Evolutionary conservation across 2,797 vertebrate species (phyloP).

Genomic region (Helarctos malayanus): DNA sequence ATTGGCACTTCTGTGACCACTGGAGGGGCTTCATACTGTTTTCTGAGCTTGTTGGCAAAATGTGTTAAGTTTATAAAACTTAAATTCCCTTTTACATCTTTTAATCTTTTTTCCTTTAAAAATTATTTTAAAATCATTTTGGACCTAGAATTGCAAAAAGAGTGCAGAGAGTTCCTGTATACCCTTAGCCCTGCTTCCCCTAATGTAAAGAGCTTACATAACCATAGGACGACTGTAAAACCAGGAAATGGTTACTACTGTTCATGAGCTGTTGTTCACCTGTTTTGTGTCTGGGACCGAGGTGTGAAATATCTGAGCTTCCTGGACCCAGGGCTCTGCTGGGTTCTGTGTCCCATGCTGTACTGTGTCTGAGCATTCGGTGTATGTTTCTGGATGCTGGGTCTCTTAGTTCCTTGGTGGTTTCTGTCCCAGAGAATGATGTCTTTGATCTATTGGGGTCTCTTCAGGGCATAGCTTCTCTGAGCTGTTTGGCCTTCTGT

Average conservation of each 20-base stretch:
- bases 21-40: slow-evolving; percentile 29
- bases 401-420: slow-evolving; percentile 14
- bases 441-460: neutral
- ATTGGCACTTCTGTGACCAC: slow-evolving; percentile 22
- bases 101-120: slow-evolving; percentile 54
- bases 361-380: slow-evolving; percentile 21
- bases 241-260: neutral
- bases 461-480: slow-evolving; percentile 14
- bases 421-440: neutral
- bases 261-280: neutral
- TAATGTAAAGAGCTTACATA: neutral
- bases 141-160: slow-evolving; percentile 24
- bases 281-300: slow-evolving; percentile 31
- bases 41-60: slow-evolving; percentile 15
- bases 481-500: neutral
- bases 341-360: neutral
- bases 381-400: slow-evolving; percentile 33
- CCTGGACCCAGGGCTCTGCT: neutral
- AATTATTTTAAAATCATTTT: slow-evolving; percentile 19
- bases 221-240: slow-evolving; percentile 18
- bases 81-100: slow-evolving; percentile 9
- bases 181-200: neutral
- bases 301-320: neutral
- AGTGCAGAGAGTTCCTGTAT: slow-evolving; percentile 6
- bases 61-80: slow-evolving; percentile 43